Base-by-base conservation (phyloP, 2,888 invertebrate species). In the Sesia bembeciformis region DNA sequence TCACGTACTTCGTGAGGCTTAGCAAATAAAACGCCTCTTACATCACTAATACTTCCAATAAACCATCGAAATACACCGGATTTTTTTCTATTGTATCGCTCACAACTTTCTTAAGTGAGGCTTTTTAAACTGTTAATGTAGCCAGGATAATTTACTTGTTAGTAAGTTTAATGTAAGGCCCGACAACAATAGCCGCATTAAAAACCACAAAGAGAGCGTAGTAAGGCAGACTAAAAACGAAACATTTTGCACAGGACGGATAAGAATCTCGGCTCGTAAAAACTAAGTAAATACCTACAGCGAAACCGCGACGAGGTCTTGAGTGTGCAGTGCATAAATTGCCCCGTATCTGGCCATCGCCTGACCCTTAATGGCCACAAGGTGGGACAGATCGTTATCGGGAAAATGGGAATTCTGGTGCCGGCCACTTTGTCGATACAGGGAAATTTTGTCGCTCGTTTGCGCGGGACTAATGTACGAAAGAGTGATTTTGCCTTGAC, bases 361-460 rank as follows among this genome's bases (percentile, higher is more conserved):
- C 76, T 84, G 87, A 81, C 86, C 84, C 76, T 67, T 86, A 86
- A 85, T 84, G 78, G 84, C 73, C 74, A 68, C 76, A 69, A 85
- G 84, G 84, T 84, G 81, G 81, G 83, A 84, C 84, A 74, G 86
- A 87, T 87, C 67, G 72, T 84, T 84, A 86, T 86, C 86, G 74
- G 59, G 65, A 81, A 85, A 83, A 81, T 75, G 81, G 79, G 77
- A 76, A 76, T 79, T 77, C 77, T 74, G 66, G 68, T 62, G 69
- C 65, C 62, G 67, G 72, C 72, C 75, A 80, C 79, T 80, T 82
- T 77, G 81, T 78, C 83, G 81, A 82, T 81, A 81, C 78, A 78
- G 78, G 75, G 70, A 78, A 76, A 80, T 80, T 76, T 77, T 74
- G 78, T 74, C 67, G 73, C 76, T 81, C 78, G 76, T 82, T 84